These are phyloP conservation scores for Pyrocephalus nanus DNA, from an alignment of 2,797 vertebrate species.

Conservation along the genomic window DNA sequence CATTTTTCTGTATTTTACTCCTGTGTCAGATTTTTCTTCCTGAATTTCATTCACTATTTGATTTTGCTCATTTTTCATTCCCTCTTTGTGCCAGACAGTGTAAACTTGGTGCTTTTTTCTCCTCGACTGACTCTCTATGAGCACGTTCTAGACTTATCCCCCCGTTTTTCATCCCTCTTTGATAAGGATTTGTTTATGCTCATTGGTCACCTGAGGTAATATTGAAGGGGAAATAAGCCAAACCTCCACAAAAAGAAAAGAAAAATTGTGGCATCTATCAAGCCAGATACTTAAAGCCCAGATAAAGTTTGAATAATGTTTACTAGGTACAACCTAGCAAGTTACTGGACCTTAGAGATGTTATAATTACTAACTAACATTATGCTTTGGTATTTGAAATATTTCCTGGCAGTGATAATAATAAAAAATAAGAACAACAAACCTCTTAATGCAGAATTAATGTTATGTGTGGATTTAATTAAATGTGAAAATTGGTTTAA, in stretches of 20 bases:
- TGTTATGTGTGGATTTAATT: slow-evolving; percentile 82
- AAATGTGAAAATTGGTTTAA: slow-evolving; percentile 77
- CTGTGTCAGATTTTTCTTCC: background rate
- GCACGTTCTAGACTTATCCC: background rate
- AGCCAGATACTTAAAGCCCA: background rate
- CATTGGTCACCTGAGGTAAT: background rate
- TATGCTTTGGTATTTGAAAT: slow-evolving; percentile 77
- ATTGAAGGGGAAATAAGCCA: slow-evolving; percentile 13
- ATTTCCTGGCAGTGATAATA: slow-evolving; percentile 74
- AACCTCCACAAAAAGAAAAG: background rate
- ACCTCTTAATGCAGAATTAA: slow-evolving; percentile 78
- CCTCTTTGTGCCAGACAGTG: background rate
- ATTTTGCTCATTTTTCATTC: background rate
- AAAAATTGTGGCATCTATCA: background rate
- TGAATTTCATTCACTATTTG: background rate
- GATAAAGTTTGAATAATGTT: background rate
- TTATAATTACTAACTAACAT: slow-evolving; percentile 68
- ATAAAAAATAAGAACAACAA: slow-evolving; percentile 74
- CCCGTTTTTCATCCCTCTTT: slow-evolving; percentile 24
- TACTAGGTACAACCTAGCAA: slow-evolving; percentile 31
- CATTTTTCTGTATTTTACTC: background rate
- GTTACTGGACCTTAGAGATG: slow-evolving; percentile 63
- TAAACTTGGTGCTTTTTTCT: background rate
- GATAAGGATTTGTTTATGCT: background rate
- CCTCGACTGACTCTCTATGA: background rate